Evolutionary conservation across 1,140 invertebrate genomes (phyloP), one percentile per base, ranked within the genome.

Genomic region (Leptinotarsa texana): DNA sequence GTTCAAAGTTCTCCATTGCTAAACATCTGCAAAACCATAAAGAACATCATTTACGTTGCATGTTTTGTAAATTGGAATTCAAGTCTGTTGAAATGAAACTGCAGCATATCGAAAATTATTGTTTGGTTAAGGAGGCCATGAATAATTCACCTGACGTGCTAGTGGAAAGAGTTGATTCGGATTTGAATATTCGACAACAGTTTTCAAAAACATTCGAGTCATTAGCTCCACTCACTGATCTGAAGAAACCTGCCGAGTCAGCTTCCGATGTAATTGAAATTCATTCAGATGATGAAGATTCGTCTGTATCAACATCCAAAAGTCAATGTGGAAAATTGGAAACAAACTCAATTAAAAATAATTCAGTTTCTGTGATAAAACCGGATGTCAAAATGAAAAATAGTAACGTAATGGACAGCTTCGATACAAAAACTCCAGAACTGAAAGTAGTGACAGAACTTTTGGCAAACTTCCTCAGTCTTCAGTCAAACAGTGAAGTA

Each of bases 61-160:
- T 70, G 22, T 79, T 81, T 62, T 81, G 80, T 27, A 81, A 74
- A 49, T 49, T 24, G 51, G 63, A 61, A 69, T 79, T 79, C 69
- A 70, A 67, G 57, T 61, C 72, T 11, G 22, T 81, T 17, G 72
- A 69, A 11, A 49, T 51, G 42, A 76, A 78, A 18, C 33, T 76
- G 15, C 22, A 75, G 11, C 80, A 81, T 42, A 22, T 77, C n/a
- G 63, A 75, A 4, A 67, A 68, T 22, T 22, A 3, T 13, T 81
- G 80, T 70, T 15, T 68, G 11, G 72, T 76, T 4, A 80, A 79
- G 21, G 74, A 67, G 62, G 72, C 76, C 17, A 69, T 77, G 72
- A 80, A 73, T 42, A 62, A 62, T 11, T 13, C 42, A 42, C 72
- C 70, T 13, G 33, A 51, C n/a, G 65, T 80, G 15, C 1, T 18